Evolutionary conservation across 53 echinoderm and acorn worm genomes (phyloP), one percentile per base, ranked within the genome.

Genomic region (Mesocentrotus franciscanus): DNA sequence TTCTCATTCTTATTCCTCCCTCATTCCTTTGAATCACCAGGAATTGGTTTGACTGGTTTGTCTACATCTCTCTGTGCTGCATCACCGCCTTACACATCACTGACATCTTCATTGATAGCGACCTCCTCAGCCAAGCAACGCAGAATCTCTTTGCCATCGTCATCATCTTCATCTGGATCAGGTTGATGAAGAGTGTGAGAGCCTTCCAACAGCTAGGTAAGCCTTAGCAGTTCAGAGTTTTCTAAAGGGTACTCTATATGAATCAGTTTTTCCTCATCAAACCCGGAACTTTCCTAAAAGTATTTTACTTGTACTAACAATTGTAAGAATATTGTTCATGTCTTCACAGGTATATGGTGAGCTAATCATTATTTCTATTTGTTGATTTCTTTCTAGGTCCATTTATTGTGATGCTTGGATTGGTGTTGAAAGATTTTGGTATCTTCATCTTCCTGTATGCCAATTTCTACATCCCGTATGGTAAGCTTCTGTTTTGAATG

Each of bases 21-120:
- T 7, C 30, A 32, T 30, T 29, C 14, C 17, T 81, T 81, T 81
- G 33, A 33, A 42, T 42, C 20, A 5, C 42, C 95, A 98, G 99
- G 99, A 98, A 98, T 95, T 96, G 96, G 78, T 98, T 98, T 96
- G 99, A 98, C 71, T 98, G 99, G 99, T 93, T 96, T 27, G 96
- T 98, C 26, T 98, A 98, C 92, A 95, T 93, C 81, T 85, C 96
- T 10, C 95, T 98, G 26, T 58, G 96, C 90, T 34, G 71, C 81
- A 56, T 97, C 26, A 94, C 62, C 1, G 30, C 83, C 22, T 26
- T 94, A 17, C 94, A 94, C 26, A 29, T 94, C 22, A 35, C 83
- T 3, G 94, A 94, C 34, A 90, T 91, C 9, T 90, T 96, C 29
- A 42, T 98, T 26, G 74, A 95, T 10, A 81, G 83, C 12, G 57